phyloP scores from a whole-genome alignment of 1,140 invertebrate species.

The Drosophila nebulosa region DNA sequence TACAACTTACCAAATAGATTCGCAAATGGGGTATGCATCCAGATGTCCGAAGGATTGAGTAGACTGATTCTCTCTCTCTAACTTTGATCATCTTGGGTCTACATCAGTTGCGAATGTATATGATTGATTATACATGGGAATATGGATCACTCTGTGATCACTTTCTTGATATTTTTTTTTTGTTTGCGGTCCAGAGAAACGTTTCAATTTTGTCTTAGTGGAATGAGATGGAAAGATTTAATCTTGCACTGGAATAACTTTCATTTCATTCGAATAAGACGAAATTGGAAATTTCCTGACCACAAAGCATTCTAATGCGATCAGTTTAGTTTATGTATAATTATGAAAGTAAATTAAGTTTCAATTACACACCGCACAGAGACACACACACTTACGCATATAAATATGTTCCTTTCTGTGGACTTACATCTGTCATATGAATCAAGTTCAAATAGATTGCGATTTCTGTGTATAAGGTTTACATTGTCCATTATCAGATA shows the following conservation, averaged over 20 bases:
- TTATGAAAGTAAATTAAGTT: not conserved
- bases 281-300: not conserved
- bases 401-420: not conserved
- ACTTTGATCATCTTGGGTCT: not conserved
- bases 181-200: conserved; percentile 3
- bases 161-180: conserved; percentile 14
- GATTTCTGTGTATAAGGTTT: not conserved
- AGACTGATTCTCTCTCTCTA: not conserved
- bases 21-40: conserved; percentile 17
- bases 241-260: not conserved
- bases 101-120: conserved; percentile 27
- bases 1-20: conserved; percentile 33
- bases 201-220: conserved; percentile 6
- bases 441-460: not conserved
- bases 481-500: not conserved
- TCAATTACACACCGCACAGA: no score
- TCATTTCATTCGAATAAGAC: not conserved
- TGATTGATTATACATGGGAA: conserved; percentile 15
- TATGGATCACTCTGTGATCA: conserved; percentile 33
- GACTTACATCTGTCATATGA: not conserved
- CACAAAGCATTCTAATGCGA: not conserved
- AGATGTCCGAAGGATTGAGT: not conserved
- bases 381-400: not conserved
- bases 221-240: not conserved
- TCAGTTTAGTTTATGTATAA: not conserved